These are phyloP conservation scores for Zalophus californianus DNA, from an alignment of 2,797 vertebrate genomes.

Conservation along the genomic window DNA sequence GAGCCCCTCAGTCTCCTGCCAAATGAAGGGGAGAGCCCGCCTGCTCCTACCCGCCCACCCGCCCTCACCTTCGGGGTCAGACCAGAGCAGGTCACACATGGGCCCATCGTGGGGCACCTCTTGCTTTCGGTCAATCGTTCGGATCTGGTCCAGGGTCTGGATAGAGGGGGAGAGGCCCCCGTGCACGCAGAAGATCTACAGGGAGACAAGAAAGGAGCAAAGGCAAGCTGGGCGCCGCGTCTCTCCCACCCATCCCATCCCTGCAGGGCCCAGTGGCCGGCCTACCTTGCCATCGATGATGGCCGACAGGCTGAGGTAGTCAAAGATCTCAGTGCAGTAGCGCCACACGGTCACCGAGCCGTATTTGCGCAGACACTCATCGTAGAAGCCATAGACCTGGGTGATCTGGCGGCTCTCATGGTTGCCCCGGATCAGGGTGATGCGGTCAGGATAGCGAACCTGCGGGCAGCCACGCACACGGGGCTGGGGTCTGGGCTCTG, in stretches of 20 bases:
- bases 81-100: slow-evolving; percentile 98
- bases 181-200: slow-evolving; percentile 97
- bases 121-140: slow-evolving; percentile 98
- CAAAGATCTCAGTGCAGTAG: slow-evolving; percentile 98
- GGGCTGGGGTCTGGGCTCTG: background rate
- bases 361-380: slow-evolving; percentile 96
- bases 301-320: slow-evolving; percentile 97
- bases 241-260: rapidly evolving
- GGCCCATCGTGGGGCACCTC: slow-evolving; percentile 98
- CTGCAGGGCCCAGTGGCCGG: rapidly evolving
- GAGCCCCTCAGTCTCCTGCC: background rate
- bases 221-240: background rate
- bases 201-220: background rate
- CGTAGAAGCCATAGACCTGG: slow-evolving; percentile 97
- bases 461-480: slow-evolving; percentile 69
- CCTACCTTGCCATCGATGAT: slow-evolving; percentile 97
- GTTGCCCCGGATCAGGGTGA: slow-evolving; percentile 96
- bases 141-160: slow-evolving; percentile 97
- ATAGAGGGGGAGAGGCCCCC: slow-evolving; percentile 97
- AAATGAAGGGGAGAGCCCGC: background rate
- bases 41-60: background rate
- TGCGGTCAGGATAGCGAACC: slow-evolving; percentile 97
- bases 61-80: slow-evolving; percentile 95
- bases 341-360: slow-evolving; percentile 98
- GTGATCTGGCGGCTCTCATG: slow-evolving; percentile 98